A percentile compares a stretch with the other conserved stretches of the same genome.
These are phyloP conservation scores for Clavelina lepadiformis DNA, from an alignment of 23 tunicate genomes.

Conservation along the genomic window DNA sequence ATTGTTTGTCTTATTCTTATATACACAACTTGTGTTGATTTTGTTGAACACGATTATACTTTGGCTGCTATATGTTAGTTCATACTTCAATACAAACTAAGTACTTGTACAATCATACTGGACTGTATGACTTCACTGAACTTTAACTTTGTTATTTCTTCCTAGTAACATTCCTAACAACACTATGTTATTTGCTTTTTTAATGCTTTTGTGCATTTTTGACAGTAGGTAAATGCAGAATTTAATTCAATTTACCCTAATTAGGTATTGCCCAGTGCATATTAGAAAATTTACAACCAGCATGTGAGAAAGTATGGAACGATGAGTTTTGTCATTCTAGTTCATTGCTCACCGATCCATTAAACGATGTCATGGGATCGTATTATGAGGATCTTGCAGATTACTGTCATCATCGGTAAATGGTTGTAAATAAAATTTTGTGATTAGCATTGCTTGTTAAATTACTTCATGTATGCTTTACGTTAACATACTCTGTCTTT, in stretches of 20 bases:
- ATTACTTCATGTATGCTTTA: neutral
- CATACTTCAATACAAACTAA: no score
- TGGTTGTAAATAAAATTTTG: neutral
- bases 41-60: no score
- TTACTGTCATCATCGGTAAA: constrained; percentile 39
- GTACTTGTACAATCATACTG: no score
- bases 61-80: no score
- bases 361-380: constrained; percentile 58
- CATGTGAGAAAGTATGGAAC: constrained; percentile 59
- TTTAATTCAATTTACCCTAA: no score
- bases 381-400: constrained; percentile 47
- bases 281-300: constrained; percentile 31
- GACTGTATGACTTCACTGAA: no score
- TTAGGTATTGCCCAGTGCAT: constrained; percentile 56
- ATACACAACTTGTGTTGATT: no score
- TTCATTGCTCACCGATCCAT: constrained; percentile 38
- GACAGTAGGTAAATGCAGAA: neutral
- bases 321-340: constrained; percentile 5
- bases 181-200: neutral
- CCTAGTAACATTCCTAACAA: no score
- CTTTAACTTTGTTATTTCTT: no score
- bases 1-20: no score
- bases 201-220: neutral
- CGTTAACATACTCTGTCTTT: neutral
- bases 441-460: neutral